Evolutionary conservation across 2,113 vertebrate genomes (phyloP), one percentile per base, ranked within the genome.

Genomic region (Campylorhamphus procurvoides): DNA sequence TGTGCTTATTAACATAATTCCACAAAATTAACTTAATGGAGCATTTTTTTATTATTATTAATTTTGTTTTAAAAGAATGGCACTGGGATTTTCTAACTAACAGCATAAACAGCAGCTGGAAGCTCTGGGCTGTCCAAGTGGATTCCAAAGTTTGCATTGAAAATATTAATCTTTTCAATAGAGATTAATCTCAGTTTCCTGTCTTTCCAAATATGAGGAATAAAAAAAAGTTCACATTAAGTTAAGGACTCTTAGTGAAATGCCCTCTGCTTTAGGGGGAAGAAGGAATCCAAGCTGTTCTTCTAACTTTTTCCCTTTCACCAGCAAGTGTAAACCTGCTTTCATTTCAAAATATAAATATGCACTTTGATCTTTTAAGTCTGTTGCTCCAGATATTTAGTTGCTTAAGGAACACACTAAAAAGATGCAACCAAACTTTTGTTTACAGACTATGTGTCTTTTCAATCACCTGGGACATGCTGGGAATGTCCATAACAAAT

Each of bases 1-100:
- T 95, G 71, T 94, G 96, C 94, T 97, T 95, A 97, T 97, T 96
- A 94, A 95, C 87, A 94, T 97, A 96, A 98, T 97, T 97, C 97
- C 96, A 80, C 89, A 94, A 97, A 97, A 97, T 97, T 97, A 97
- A 98, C 93, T 95, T 96, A 84, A 85, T 84, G 86, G 71, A 96
- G 52, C 15, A 28, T 93, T 93, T 87, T 94, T 47, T 47, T 47
- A 23, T 47, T 46, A 46, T 89, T 82, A 27, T 89, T 81, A 68
- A 85, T 90, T 96, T 88, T 90, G 55, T 92, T 94, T 93, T 95
- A 67, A 94, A 96, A 93, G 49, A 82, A 93, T 53, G 88, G 90
- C 73, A 47, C 92, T 93, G 94, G 95, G 93, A 94, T 97, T 97
- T 97, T 96, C 97, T 89, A 81, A 62, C 90, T 95, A 96, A 92